A percentile compares a stretch with the other conserved stretches of the same genome.
phyloP scores from a whole-genome alignment of 2,113 vertebrate species.

The Stigmatopora argus region DNA sequence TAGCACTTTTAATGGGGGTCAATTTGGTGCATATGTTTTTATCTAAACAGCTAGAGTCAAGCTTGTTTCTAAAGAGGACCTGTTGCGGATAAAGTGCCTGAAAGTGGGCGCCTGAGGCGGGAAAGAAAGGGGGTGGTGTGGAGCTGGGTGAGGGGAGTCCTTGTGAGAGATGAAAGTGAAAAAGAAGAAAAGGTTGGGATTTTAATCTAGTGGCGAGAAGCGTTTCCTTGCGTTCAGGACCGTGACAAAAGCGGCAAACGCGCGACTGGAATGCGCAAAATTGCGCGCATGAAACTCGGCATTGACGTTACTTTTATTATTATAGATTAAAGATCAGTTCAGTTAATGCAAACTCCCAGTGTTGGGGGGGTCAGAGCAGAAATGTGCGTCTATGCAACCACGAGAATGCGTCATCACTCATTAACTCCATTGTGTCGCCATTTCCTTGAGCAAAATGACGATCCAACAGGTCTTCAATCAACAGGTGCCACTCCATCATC shows the following conservation, averaged over 20 bases:
- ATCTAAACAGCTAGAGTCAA: not conserved
- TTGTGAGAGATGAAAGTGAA: conserved; percentile 90
- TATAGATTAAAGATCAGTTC: not conserved
- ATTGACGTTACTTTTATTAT: not conserved
- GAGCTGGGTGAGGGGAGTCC: conserved; percentile 73
- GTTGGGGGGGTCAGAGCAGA: not conserved
- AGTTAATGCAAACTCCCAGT: not conserved
- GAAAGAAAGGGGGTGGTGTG: conserved; percentile 54
- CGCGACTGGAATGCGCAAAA: not conserved
- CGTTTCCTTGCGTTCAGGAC: conserved; percentile 72
- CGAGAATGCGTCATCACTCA: conserved; percentile 25
- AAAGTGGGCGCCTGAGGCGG: conserved; percentile 60
- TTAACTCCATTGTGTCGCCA: conserved; percentile 36
- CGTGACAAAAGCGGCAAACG: conserved; percentile 59
- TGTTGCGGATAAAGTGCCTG: conserved; percentile 23
- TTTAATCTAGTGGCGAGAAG: conserved; percentile 86
- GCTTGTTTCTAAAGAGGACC: not conserved
- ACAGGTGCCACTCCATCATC: conserved; percentile 50
- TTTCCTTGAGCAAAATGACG: conserved; percentile 11
- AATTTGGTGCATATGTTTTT: too few species aligned
- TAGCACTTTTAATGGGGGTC: too few species aligned
- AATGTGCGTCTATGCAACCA: not conserved
- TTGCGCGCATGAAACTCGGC: too few species aligned
- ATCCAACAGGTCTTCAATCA: conserved; percentile 63
- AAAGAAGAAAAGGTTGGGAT: conserved; percentile 90